phyloP scores from a whole-genome alignment of 2,113 vertebrate genomes.

The Rafetus swinhoei region DNA sequence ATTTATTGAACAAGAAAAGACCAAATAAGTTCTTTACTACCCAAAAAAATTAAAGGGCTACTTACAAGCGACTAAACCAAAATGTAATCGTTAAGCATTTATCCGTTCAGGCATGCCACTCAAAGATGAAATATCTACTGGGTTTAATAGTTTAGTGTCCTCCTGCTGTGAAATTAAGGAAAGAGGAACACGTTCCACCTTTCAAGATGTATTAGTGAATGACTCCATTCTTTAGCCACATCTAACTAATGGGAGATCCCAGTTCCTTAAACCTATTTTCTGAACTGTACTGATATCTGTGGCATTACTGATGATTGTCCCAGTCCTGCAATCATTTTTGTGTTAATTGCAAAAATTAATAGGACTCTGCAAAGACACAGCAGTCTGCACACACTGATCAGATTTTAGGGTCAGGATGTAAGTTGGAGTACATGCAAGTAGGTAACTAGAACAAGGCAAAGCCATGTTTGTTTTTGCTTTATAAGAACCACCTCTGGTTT shows the following conservation, averaged over 20 bases:
- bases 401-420: background rate
- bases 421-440: background rate
- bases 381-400: background rate
- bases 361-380: background rate
- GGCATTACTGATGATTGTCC: background rate
- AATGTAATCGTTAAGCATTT: background rate
- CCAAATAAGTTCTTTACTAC: background rate
- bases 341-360: background rate
- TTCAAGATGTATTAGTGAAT: background rate
- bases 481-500: background rate
- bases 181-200: background rate
- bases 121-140: background rate
- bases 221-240: background rate
- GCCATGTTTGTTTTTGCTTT: background rate
- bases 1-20: background rate
- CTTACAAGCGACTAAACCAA: background rate
- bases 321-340: background rate
- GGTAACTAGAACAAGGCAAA: background rate
- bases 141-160: background rate
- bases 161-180: background rate
- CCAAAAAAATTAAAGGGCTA: background rate
- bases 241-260: background rate
- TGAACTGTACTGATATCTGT: background rate
- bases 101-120: background rate
- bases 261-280: background rate